Evolutionary conservation across 2,797 vertebrate species (phyloP).

Genomic region (Synanceia verrucosa): DNA sequence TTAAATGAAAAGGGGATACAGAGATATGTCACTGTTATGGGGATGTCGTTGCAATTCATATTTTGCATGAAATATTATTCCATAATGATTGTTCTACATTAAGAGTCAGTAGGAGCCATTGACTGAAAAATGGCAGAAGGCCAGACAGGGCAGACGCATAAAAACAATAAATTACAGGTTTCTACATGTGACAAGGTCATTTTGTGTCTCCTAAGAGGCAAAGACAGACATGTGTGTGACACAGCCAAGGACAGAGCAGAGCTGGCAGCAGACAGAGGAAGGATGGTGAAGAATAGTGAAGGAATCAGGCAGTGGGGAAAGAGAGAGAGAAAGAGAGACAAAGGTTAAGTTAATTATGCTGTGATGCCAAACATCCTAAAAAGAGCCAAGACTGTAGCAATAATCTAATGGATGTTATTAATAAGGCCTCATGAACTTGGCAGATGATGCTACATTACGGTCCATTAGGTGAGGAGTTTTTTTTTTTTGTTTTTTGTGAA

Average conservation of each 20-base stretch:
- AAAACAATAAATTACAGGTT: not conserved
- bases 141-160: not conserved
- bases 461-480: not conserved
- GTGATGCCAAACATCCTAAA: slow-evolving; percentile 52
- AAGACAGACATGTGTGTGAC: slow-evolving; percentile 14
- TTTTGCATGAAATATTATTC: slow-evolving; percentile 11
- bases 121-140: slow-evolving; percentile 2
- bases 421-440: slow-evolving; percentile 10
- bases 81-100: slow-evolving; percentile 2
- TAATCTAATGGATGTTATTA: slow-evolving; percentile 59
- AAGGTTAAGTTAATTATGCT: slow-evolving; percentile 65
- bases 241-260: slow-evolving; percentile 59
- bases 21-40: slow-evolving; percentile 6
- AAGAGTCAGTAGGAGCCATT: not conserved
- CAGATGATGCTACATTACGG: not conserved
- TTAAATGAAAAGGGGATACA: slow-evolving; percentile 11
- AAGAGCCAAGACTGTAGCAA: slow-evolving; percentile 41
- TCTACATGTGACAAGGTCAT: not conserved
- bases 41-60: slow-evolving; percentile 15
- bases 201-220: slow-evolving; percentile 20
- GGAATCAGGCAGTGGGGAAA: not conserved
- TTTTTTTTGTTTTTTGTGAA: not conserved
- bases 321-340: slow-evolving; percentile 21
- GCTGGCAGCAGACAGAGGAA: slow-evolving; percentile 33
- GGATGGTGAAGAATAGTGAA: slow-evolving; percentile 33